phyloP scores from a whole-genome alignment of 1,140 invertebrate genomes.

The Drosophila trapezifrons region DNA sequence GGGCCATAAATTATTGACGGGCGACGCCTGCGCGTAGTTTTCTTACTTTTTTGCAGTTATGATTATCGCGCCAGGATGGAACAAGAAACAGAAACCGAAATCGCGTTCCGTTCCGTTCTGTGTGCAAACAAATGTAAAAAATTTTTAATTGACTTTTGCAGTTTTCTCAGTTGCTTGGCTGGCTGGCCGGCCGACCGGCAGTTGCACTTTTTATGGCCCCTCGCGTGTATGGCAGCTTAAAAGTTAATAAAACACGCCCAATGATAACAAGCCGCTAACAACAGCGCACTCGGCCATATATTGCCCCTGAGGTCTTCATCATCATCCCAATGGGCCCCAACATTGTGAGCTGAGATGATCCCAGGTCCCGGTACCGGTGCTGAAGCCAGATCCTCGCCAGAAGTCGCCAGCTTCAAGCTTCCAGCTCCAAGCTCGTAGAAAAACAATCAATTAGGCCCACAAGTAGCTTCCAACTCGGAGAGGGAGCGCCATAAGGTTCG shows the following conservation, averaged over 20 bases:
- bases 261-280: constrained; percentile 78
- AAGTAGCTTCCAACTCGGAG: constrained; percentile 62
- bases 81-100: constrained; percentile 26
- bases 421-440: constrained; percentile 70
- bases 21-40: constrained; percentile 79
- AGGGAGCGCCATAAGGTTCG: constrained; percentile 61
- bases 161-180: constrained; percentile 41
- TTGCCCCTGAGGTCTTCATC: constrained; percentile 82
- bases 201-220: constrained; percentile 81
- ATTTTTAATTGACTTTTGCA: constrained; percentile 83
- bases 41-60: constrained; percentile 83
- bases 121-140: constrained; percentile 83
- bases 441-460: constrained; percentile 80
- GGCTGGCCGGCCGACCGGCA: constrained; percentile 50
- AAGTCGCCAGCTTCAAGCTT: constrained; percentile 19
- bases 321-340: constrained; percentile 28
- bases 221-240: constrained; percentile 80
- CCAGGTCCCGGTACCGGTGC: constrained; percentile 6
- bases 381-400: constrained; percentile 13
- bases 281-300: constrained; percentile 51
- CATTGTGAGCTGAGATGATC: constrained; percentile 37
- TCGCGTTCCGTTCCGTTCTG: constrained; percentile 27
- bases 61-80: constrained; percentile 74
- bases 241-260: constrained; percentile 83
- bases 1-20: constrained; percentile 76